These are phyloP conservation scores for Anoura caudifer DNA, from an alignment of 2,113 vertebrate species.

Conservation along the genomic window DNA sequence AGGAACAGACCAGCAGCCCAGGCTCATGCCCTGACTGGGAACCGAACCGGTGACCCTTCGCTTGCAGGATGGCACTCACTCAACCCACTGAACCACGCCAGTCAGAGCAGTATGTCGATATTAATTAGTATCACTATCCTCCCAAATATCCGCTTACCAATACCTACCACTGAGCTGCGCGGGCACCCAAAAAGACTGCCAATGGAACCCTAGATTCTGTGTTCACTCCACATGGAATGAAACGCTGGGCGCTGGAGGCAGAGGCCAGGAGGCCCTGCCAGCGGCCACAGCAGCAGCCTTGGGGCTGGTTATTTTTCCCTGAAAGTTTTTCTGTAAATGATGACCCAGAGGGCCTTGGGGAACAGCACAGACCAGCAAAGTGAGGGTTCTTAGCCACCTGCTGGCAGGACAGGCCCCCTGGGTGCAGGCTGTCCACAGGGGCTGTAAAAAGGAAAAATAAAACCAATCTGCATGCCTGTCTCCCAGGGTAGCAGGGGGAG, in stretches of 20 bases:
- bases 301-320: background rate
- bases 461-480: background rate
- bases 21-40: too few relatives aligned
- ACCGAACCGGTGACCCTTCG: too few relatives aligned
- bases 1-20: too few relatives aligned
- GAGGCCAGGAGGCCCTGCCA: background rate
- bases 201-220: background rate
- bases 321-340: constrained; percentile 48
- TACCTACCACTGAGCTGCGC: background rate
- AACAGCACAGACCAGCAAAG: background rate
- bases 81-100: too few relatives aligned
- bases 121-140: background rate
- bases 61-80: too few relatives aligned
- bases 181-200: background rate
- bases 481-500: background rate
- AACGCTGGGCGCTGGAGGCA: background rate
- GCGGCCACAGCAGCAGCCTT: background rate
- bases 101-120: background rate
- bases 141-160: background rate
- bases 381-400: background rate
- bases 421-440: background rate
- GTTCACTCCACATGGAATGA: background rate
- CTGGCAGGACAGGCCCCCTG: background rate
- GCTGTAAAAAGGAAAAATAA: background rate
- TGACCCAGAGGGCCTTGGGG: background rate